phyloP scores from a whole-genome alignment of 2,797 vertebrate species.

The Hylomyscus alleni region DNA sequence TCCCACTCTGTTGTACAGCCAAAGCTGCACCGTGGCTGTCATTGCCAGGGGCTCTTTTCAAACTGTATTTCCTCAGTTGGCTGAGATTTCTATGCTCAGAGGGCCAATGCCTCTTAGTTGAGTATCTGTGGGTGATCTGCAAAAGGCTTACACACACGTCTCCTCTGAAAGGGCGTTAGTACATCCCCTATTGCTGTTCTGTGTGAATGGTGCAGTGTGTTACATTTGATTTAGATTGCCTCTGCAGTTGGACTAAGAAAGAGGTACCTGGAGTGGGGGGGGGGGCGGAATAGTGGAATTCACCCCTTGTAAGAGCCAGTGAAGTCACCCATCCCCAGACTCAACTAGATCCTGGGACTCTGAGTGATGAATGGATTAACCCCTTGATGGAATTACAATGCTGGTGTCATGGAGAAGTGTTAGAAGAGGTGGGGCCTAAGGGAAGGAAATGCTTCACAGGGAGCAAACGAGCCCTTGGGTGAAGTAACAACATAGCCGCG shows the following conservation, averaged over 20 bases:
- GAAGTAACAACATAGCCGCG: neutral
- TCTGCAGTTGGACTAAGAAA: neutral
- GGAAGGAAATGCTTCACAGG: neutral
- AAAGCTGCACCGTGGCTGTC: neutral
- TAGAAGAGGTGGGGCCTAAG: neutral
- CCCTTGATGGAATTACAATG: neutral
- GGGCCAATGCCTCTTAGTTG: neutral
- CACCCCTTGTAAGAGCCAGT: neutral
- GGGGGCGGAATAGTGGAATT: too few species aligned
- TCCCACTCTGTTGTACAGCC: neutral
- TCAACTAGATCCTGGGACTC: neutral
- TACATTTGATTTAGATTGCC: neutral
- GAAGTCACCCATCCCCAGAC: neutral
- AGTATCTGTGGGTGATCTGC: neutral
- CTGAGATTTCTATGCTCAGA: neutral
- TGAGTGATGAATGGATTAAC: neutral
- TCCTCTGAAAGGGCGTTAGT: neutral
- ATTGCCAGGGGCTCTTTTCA: neutral
- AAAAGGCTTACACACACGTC: too few species aligned
- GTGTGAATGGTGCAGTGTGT: too few species aligned
- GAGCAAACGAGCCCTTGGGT: accelerated
- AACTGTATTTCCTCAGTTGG: neutral
- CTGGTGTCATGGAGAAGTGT: neutral
- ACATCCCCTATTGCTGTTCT: neutral
- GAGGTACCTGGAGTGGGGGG: neutral